Base-by-base conservation (phyloP, 2,113 vertebrate genomes). In the Leptodactylus fuscus region DNA sequence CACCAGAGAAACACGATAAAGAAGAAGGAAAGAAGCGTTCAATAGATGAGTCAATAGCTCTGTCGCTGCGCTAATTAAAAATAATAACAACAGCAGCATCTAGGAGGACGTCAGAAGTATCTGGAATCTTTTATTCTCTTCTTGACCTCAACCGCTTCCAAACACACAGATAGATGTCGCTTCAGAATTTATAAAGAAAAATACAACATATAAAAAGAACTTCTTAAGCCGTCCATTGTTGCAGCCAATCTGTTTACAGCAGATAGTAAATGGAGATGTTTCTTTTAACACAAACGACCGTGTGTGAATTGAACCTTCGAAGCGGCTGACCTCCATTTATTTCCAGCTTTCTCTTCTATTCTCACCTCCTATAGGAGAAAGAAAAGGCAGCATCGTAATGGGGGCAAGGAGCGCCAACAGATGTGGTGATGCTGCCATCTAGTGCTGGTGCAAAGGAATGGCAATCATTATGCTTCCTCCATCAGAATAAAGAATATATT, bases 351-450 rank as follows among this genome's bases (percentile, higher is more conserved):
- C 76, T 87, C 80, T 46, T n/a, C 18, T 46, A 29, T 15, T 85
- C 75, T 85, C 75, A 51, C 46, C 75, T 85, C 75, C 65, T 49
- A 32, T 78, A 82, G n/a, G 36, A 73, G 74, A 49, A 87, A 87
- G 22, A 78, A 90, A 89, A 70, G 24, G 16, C 60, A 3, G 24
- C 27, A 24, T 67, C 29, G 27, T 51, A 49, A 38, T 5, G 22
- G 65, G 81, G 20, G 10, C 22, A 44, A 46, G 1, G 27, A 8
- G 73, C 5, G 11, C 2, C 1, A 44, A 46, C 5, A 1, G 44
- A 9, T 76, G 70, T 41, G 9, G 79, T 87, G 85, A 87, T 89
- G 90, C 88, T 94, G 93, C 92, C 94, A 93, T 91, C 94, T 92
- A 88, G 90, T 88, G 94, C 46, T 29, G 0, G 34, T 0, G 0